Evolutionary conservation across 2,888 invertebrate genomes (phyloP).

Genomic region (Caenorhabditis sp.): DNA sequence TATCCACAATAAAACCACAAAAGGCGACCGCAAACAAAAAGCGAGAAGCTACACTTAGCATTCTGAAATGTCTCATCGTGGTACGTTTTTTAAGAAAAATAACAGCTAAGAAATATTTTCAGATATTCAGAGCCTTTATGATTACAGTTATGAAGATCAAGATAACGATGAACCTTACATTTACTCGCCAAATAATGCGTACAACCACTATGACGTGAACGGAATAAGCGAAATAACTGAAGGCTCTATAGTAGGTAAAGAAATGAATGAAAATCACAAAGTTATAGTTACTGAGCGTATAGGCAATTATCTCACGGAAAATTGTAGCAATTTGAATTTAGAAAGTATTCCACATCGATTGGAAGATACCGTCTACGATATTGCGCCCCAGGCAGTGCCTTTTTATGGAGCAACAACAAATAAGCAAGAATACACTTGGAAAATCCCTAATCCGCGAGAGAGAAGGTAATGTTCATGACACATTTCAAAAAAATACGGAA

Average conservation of each 20-base stretch:
- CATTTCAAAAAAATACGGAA: conserved; percentile 2
- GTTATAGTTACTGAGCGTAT: background rate
- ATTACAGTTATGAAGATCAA: conserved; percentile 46
- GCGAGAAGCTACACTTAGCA: conserved; percentile 19
- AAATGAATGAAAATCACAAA: background rate
- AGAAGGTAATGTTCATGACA: conserved; percentile 26
- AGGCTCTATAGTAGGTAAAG: conserved; percentile 31
- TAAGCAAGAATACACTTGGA: conserved; percentile 59
- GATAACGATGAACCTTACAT: conserved; percentile 55
- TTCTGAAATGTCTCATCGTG: conserved; percentile 37
- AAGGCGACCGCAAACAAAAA: conserved; percentile 3
- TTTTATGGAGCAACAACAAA: conserved; percentile 63
- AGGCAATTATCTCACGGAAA: background rate
- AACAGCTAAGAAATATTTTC: background rate
- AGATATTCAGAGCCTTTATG: conserved; percentile 44
- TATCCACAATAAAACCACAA: conserved; percentile 9
- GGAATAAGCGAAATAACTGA: conserved; percentile 23
- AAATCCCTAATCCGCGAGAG: conserved; percentile 42
- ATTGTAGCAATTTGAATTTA: conserved; percentile 1
- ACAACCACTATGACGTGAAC: conserved; percentile 15
- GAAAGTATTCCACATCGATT: conserved; percentile 39
- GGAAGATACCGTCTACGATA: conserved; percentile 45
- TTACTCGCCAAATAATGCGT: conserved; percentile 28
- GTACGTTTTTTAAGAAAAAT: conserved; percentile 18
- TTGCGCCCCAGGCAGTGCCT: conserved; percentile 37